Evolutionary conservation across 1,140 invertebrate genomes (phyloP).

Genomic region (Aphaenogaster floridana): DNA sequence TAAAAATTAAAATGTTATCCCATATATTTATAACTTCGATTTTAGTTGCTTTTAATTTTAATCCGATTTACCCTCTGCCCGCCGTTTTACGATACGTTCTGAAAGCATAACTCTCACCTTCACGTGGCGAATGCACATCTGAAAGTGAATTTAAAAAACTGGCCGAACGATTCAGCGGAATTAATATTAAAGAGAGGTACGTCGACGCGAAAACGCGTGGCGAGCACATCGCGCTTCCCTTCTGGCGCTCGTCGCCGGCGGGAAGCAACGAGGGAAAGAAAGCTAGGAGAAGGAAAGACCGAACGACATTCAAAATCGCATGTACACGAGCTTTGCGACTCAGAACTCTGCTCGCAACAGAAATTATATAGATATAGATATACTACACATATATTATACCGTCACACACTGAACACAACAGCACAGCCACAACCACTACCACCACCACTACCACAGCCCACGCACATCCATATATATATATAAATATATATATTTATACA

Average conservation of each 20-base stretch:
- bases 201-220: neutral
- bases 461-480: slow-evolving; percentile 70
- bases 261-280: neutral
- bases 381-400: slow-evolving; percentile 66
- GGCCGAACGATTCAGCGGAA: slow-evolving; percentile 42
- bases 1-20: neutral
- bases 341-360: slow-evolving; percentile 58
- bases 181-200: slow-evolving; percentile 38
- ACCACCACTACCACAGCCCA: slow-evolving; percentile 64
- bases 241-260: neutral
- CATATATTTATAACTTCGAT: neutral
- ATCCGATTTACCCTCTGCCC: slow-evolving; percentile 31
- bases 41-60: neutral
- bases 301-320: slow-evolving; percentile 61
- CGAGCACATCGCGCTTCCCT: neutral
- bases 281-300: slow-evolving; percentile 10
- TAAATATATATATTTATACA: slow-evolving; percentile 68
- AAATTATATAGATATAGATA: slow-evolving; percentile 56
- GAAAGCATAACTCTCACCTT: slow-evolving; percentile 24
- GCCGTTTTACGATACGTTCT: neutral
- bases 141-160: slow-evolving; percentile 1
- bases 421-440: slow-evolving; percentile 66
- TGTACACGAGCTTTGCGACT: slow-evolving; percentile 65
- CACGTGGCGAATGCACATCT: slow-evolving; percentile 29
- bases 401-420: slow-evolving; percentile 84